Evolutionary conservation across 2,888 invertebrate species (phyloP).

Genomic region (Parnassius orleans): DNA sequence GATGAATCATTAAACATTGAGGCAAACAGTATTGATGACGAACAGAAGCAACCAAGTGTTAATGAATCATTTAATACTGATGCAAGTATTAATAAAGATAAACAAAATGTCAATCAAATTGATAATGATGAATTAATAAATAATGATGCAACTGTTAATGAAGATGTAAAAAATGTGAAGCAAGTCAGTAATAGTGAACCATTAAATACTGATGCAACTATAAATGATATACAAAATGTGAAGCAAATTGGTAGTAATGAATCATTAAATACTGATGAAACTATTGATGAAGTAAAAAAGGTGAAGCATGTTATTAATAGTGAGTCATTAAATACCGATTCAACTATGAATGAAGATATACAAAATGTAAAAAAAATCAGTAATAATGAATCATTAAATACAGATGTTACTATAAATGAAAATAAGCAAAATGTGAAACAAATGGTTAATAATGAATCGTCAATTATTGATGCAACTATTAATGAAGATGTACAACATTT

Average conservation of each 20-base stretch:
- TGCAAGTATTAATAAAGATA: background rate
- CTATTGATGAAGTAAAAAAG: no score
- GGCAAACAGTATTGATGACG: no score
- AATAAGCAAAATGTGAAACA: no score
- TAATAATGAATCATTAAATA: background rate
- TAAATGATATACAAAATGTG: background rate
- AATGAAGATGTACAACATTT: no score
- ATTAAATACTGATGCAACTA: background rate
- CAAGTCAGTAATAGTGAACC: background rate
- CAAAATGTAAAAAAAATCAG: background rate
- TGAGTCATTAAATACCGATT: background rate
- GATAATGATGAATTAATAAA: no score
- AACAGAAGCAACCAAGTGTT: conserved; percentile 1
- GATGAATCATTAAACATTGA: no score
- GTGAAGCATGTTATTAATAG: background rate
- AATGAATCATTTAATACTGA: conserved; percentile 1
- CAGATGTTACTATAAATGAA: no score
- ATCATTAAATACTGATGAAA: background rate
- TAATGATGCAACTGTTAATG: no score
- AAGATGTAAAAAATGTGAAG: background rate
- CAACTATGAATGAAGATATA: background rate
- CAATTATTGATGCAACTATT: no score
- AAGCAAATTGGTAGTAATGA: background rate
- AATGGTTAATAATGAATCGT: no score
- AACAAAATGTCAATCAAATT: no score